Base-by-base conservation (phyloP, 1,140 invertebrate genomes). In the Zaprionus capensis region DNA sequence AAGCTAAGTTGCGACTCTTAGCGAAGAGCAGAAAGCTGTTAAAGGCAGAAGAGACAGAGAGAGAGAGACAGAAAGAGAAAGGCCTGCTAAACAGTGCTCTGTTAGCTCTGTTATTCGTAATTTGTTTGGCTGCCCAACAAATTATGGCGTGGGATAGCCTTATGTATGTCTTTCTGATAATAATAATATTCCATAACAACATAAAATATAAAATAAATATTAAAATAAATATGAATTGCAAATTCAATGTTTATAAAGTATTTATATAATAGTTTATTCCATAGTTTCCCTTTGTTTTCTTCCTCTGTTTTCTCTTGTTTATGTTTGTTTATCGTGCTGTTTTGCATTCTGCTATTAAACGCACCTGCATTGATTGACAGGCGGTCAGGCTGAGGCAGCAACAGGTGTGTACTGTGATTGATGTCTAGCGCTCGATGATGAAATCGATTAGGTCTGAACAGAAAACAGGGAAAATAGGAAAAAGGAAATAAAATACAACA, bases 391-490 rank as follows among this genome's bases (percentile, higher is more conserved):
- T 0, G 12, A 17, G 36, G 22, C 34, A 17, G 75, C 82, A 86
- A 86, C 82, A 86, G 82, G 82, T 86, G 73, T 65, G 59, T 31
- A 20, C 20, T 31, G 28, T 71, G 75, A 78, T 81, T 75, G 75
- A 81, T 64, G 61, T 22, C 55, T 14, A n/a, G n/a, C n/a, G 7
- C n/a, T 17, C 5, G n/a, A 44, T 44, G 22, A 46, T 11, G 34
- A 22, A 22, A 44, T 56, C 38, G 15, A 51, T 38, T 9, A 14
- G 11, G 26, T 7, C 4, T 53, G 15, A n/a, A 4, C 6, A 9
- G 17, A 15, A 28, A 28, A 24, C 3, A 55, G 6, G 3, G 17
- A n/a, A 17, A 12, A 11, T 34, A 11, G 0, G 3, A 34, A 34
- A 2, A 4, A 3, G 31, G 31, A 34, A 11, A 34, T 34, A 3